A percentile compares a stretch with the other conserved stretches of the same genome.
These are phyloP conservation scores for Athalia cordata DNA, from an alignment of 2,888 invertebrate genomes.

Conservation along the genomic window DNA sequence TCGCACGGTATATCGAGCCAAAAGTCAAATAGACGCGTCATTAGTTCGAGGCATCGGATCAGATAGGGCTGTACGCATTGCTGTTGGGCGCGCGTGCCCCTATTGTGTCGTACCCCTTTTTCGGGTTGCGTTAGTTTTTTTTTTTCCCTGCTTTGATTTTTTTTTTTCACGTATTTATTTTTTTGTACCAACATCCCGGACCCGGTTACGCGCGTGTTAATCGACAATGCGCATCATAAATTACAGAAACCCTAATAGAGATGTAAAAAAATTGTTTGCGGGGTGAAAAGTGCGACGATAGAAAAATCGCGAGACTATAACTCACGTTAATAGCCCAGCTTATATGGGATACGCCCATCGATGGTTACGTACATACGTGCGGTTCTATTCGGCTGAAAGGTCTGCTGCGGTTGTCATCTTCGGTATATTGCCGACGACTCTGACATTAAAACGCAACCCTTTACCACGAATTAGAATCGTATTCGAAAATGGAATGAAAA, in stretches of 20 bases:
- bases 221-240: slow-evolving; percentile 72
- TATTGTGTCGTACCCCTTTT: slow-evolving; percentile 67
- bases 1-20: slow-evolving; percentile 52
- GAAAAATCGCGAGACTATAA: slow-evolving; percentile 64
- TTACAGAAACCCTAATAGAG: slow-evolving; percentile 72
- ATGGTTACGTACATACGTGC: slow-evolving; percentile 18
- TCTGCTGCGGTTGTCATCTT: slow-evolving; percentile 33
- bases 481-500: neutral
- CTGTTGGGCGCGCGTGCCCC: slow-evolving; percentile 67
- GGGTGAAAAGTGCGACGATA: slow-evolving; percentile 43
- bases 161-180: slow-evolving; percentile 44
- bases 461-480: neutral
- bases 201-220: slow-evolving; percentile 70
- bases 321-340: slow-evolving; percentile 62
- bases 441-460: neutral
- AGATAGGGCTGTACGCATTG: slow-evolving; percentile 63
- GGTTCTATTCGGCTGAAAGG: slow-evolving; percentile 8
- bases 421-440: neutral
- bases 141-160: slow-evolving; percentile 51
- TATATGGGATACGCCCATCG: slow-evolving; percentile 52
- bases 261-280: slow-evolving; percentile 58
- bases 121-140: slow-evolving; percentile 51
- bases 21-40: slow-evolving; percentile 67
- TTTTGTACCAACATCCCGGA: slow-evolving; percentile 52
- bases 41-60: slow-evolving; percentile 69